Evolutionary conservation across 23 tunicate genomes (phyloP), one percentile per base, ranked within the genome.

Genomic region (Trididemnum miniatum): DNA sequence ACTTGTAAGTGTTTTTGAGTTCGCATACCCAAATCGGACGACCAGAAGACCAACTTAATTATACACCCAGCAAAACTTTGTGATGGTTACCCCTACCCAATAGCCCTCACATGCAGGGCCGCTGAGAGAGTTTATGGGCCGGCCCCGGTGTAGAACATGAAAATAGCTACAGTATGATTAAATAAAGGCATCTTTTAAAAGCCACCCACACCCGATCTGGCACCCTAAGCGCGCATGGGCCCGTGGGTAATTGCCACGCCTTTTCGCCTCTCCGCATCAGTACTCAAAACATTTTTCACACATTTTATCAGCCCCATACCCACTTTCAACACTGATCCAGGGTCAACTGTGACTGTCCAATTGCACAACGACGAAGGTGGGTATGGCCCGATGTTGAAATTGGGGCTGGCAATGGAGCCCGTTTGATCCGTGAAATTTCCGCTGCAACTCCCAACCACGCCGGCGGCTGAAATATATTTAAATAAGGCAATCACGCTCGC

Each of bases 321-420:
- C 51, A 92, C 97, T 66, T 83, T 82, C 0, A 92, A 51, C 9
- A 87, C 83, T 31, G 40, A 44, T 31, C 71, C 59, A 2, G 77
- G 40, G 1, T 50, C 31, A 34, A 77, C 89, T 9, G 36, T 51
- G 24, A 92, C 83, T 0, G 86, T 83, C 89, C 89, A 92, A 22
- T 72, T 71, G 63, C 97, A 92, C 38, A 59, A 76, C 18, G 88
- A 62, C 32, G 35, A 15, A 0, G 89, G 60, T 18, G 92, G 92
- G 82, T 92, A 92, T 0, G 49, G 7, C 20, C 72, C 57, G 27
- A 32, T 34, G 4, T 92, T 92, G 50, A 83, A 92, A 66, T 87
- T 87, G 0, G 91, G 97, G 71, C 87, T 79, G 26, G 97, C 92
- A 37, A 92, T 78, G 59, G 36, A 83, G 0, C 97, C 97, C 0